These are phyloP conservation scores for Xiphophorus couchianus DNA, from an alignment of 2,113 vertebrate genomes.

Conservation along the genomic window DNA sequence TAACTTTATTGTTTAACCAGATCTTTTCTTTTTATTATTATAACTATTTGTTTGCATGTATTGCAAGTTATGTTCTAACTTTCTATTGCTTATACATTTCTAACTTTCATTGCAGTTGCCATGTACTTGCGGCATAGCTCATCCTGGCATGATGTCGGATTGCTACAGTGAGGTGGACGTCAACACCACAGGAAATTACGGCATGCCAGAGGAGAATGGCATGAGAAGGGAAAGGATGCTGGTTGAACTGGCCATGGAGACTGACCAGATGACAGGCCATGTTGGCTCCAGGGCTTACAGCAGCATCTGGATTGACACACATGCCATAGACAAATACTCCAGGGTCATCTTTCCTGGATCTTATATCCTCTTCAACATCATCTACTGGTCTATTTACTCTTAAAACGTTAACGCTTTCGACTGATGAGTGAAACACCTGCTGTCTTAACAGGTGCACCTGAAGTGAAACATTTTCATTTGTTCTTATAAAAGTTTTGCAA, in stretches of 20 bases:
- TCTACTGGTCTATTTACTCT: slow-evolving; percentile 95
- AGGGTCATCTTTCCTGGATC: slow-evolving; percentile 90
- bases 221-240: slow-evolving; percentile 85
- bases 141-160: slow-evolving; percentile 82
- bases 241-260: slow-evolving; percentile 84
- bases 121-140: slow-evolving; percentile 84
- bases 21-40: no score
- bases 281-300: slow-evolving; percentile 80
- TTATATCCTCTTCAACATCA: slow-evolving; percentile 92
- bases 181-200: slow-evolving; percentile 83
- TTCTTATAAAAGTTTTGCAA: background rate
- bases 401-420: slow-evolving; percentile 57
- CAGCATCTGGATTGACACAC: slow-evolving; percentile 89
- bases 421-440: background rate
- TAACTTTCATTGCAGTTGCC: slow-evolving; percentile 76
- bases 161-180: slow-evolving; percentile 86
- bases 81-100: background rate
- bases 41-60: background rate
- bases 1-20: no score
- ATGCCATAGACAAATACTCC: slow-evolving; percentile 93
- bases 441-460: background rate
- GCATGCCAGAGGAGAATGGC: slow-evolving; percentile 78
- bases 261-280: slow-evolving; percentile 78
- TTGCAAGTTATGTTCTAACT: background rate
- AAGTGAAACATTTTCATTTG: background rate